phyloP scores from a whole-genome alignment of 2,797 vertebrate genomes.

The Antrozous pallidus region DNA sequence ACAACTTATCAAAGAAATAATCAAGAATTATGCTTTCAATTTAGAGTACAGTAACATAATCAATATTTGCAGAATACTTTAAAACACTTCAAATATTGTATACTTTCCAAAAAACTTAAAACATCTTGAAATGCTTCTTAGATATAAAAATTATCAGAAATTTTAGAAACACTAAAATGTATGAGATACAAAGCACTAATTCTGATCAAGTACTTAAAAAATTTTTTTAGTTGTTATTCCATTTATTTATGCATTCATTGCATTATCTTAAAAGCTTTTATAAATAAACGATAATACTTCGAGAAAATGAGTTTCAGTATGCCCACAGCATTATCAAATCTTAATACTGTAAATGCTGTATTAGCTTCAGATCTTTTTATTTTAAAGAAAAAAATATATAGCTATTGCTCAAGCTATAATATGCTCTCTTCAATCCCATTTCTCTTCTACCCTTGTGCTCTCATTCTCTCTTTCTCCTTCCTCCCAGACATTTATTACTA shows the following conservation, averaged over 20 bases:
- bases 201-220: background rate
- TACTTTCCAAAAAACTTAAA: background rate
- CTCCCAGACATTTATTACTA: background rate
- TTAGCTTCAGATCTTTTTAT: background rate
- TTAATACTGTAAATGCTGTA: background rate
- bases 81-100: background rate
- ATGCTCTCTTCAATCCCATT: background rate
- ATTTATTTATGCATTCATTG: background rate
- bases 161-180: background rate
- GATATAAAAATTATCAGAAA: conserved; percentile 4
- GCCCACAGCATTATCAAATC: background rate
- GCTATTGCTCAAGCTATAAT: background rate
- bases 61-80: background rate
- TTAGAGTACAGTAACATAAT: background rate
- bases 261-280: background rate
- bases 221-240: background rate
- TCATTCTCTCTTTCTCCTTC: background rate
- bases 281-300: background rate
- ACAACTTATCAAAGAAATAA: background rate
- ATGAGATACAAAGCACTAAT: background rate
- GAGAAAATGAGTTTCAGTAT: background rate
- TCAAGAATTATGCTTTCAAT: background rate
- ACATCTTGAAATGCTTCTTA: background rate
- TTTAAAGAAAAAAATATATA: background rate
- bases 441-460: background rate